Percentiles rank a stretch among this genome's conserved stretches.
These are phyloP conservation scores for Tyria jacobaeae DNA, from an alignment of 2,888 invertebrate species.

Conservation along the genomic window DNA sequence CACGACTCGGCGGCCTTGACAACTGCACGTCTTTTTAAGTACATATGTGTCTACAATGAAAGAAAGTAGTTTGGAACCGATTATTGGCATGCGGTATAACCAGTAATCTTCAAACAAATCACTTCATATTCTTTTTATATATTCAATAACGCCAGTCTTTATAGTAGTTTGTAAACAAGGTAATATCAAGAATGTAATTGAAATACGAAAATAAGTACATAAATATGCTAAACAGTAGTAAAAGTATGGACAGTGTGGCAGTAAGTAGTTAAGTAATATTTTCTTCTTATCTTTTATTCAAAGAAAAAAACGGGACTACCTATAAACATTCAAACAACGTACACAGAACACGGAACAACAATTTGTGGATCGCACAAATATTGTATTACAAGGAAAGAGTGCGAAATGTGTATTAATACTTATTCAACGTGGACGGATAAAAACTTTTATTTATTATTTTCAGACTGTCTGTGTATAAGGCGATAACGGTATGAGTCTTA, in stretches of 20 bases:
- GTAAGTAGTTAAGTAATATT: too few relatives aligned
- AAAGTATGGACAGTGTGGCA: not conserved
- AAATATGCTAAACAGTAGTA: too few relatives aligned
- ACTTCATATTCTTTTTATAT: not conserved
- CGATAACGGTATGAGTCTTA: not conserved
- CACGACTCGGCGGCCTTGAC: slow-evolving; percentile 46
- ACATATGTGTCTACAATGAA: slow-evolving; percentile 23
- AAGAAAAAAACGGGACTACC: too few relatives aligned
- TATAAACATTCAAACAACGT: too few relatives aligned
- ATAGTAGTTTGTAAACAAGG: not conserved
- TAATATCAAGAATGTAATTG: not conserved
- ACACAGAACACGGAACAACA: too few relatives aligned
- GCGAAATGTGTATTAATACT: too few relatives aligned
- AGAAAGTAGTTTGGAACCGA: slow-evolving; percentile 33
- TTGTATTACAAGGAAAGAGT: not conserved
- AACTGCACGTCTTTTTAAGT: slow-evolving; percentile 27
- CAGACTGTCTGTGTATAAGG: too few relatives aligned
- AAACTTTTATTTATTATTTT: not conserved
- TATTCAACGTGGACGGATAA: too few relatives aligned
- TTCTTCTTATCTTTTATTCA: too few relatives aligned
- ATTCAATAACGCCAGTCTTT: not conserved
- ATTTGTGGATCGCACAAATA: too few relatives aligned
- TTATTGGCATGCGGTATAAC: slow-evolving; percentile 4
- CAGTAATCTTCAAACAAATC: too few relatives aligned
- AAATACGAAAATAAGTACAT: too few relatives aligned